Conservation (phyloP, 2,113 vertebrate species). For the Gila orcuttii region DNA sequence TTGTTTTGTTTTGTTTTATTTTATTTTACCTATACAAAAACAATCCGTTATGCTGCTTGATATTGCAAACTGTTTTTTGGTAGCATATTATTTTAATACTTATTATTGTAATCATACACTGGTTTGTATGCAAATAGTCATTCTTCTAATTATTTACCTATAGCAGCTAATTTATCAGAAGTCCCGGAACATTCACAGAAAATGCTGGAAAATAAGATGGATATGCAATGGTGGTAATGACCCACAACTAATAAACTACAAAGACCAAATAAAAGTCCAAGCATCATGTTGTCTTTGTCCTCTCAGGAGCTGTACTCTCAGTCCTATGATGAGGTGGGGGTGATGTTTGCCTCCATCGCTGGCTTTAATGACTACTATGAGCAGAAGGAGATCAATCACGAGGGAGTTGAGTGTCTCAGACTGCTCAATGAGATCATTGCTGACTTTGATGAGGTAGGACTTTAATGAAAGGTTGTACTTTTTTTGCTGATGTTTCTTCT, state of each 20-base stretch:
- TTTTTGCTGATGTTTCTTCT: not conserved
- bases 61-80: too few relatives aligned
- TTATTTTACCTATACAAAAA: too few relatives aligned
- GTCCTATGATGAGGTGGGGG: constrained; percentile 93
- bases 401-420: constrained; percentile 91
- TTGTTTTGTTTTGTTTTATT: too few relatives aligned
- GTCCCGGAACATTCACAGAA: too few relatives aligned
- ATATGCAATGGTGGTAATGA: not conserved
- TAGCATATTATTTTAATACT: too few relatives aligned
- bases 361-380: constrained; percentile 96
- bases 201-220: too few relatives aligned
- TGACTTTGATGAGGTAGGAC: constrained; percentile 91
- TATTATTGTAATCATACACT: too few relatives aligned
- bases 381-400: constrained; percentile 92
- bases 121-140: too few relatives aligned
- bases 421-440: constrained; percentile 96
- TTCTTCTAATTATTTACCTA: too few relatives aligned
- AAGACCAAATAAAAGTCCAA: not conserved
- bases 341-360: constrained; percentile 95
- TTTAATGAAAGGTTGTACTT: not conserved
- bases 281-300: not conserved
- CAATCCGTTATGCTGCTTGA: too few relatives aligned
- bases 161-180: too few relatives aligned
- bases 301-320: constrained; percentile 90
- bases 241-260: not conserved